A percentile compares a stretch with the other conserved stretches of the same genome.
These are phyloP conservation scores for Rambutsinella grinnellia DNA, from an alignment of 2,888 invertebrate genomes.

Conservation along the genomic window DNA sequence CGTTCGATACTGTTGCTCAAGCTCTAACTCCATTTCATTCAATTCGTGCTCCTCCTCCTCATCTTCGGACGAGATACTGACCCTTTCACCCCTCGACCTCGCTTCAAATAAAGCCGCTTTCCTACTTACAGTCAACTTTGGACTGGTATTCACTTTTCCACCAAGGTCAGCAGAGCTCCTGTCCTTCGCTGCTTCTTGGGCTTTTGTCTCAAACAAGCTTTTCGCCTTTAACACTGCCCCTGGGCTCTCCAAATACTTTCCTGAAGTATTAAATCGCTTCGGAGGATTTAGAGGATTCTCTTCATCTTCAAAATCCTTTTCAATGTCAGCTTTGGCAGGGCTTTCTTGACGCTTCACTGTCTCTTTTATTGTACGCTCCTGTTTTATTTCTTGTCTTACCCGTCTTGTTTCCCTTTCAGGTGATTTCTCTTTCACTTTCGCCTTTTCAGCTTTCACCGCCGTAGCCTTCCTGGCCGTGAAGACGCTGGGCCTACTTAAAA, in stretches of 20 bases:
- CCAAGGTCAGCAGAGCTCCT: conserved; percentile 47
- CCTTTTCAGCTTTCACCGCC: conserved; percentile 4
- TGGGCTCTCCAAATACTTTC: conserved; percentile 71
- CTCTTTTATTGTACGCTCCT: no score
- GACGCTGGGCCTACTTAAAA: conserved; percentile 63
- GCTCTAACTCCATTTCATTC: neutral
- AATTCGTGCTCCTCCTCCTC: conserved; percentile 21
- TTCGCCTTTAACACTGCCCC: conserved; percentile 79
- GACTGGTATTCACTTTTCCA: conserved; percentile 33
- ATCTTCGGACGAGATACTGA: conserved; percentile 62
- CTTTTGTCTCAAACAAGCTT: conserved; percentile 79
- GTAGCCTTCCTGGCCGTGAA: conserved; percentile 39
- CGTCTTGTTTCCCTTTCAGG: conserved; percentile 49
- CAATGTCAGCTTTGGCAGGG: conserved; percentile 8
- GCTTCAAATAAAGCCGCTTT: conserved; percentile 65
- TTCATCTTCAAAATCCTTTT: conserved; percentile 36
- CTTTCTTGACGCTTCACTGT: neutral
- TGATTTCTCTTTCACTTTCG: conserved; percentile 50
- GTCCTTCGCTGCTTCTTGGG: conserved; percentile 66
- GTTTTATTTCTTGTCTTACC: no score
- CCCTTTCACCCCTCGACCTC: conserved; percentile 62
- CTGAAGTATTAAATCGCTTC: conserved; percentile 35
- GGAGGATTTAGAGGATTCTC: conserved; percentile 58
- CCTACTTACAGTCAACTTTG: conserved; percentile 54
- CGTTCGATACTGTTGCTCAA: conserved; percentile 19